Percentiles rank a stretch among this genome's conserved stretches.
Evolutionary conservation across 2,113 vertebrate genomes (phyloP).

Genomic region (Daphoenositta chrysoptera): DNA sequence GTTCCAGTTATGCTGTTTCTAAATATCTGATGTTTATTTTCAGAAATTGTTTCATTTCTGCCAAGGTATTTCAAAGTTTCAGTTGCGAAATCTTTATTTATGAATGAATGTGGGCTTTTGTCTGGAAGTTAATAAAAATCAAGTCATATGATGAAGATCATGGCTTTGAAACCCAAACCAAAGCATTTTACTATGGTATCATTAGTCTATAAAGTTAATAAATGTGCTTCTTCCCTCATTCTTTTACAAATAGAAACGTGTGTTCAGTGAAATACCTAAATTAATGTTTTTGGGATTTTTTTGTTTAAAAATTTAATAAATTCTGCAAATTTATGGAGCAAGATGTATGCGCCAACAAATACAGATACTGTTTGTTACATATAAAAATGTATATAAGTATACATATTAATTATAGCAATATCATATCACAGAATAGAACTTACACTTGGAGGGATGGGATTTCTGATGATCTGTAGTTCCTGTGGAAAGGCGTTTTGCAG

Average conservation of each 20-base stretch:
- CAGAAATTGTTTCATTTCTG: background rate
- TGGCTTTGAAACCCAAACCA: background rate
- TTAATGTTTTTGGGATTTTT: fast-evolving
- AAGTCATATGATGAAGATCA: background rate
- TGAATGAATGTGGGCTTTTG: background rate
- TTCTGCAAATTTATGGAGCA: background rate
- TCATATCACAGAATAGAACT: background rate
- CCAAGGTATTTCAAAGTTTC: background rate
- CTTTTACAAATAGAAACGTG: background rate
- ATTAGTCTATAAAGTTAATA: background rate
- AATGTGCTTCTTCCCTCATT: background rate
- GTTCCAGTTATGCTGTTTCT: background rate
- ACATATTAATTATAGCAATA: background rate
- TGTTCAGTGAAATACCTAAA: background rate
- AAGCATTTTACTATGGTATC: background rate
- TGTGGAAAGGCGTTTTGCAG: background rate
- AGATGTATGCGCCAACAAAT: background rate
- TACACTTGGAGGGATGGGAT: background rate
- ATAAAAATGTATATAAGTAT: background rate
- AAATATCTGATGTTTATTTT: background rate
- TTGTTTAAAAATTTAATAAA: background rate
- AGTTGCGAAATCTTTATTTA: background rate
- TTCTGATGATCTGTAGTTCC: background rate
- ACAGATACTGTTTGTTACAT: background rate
- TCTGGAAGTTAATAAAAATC: background rate